Evolutionary conservation across 2,888 invertebrate genomes (phyloP).

Genomic region (Gari tellinella): DNA sequence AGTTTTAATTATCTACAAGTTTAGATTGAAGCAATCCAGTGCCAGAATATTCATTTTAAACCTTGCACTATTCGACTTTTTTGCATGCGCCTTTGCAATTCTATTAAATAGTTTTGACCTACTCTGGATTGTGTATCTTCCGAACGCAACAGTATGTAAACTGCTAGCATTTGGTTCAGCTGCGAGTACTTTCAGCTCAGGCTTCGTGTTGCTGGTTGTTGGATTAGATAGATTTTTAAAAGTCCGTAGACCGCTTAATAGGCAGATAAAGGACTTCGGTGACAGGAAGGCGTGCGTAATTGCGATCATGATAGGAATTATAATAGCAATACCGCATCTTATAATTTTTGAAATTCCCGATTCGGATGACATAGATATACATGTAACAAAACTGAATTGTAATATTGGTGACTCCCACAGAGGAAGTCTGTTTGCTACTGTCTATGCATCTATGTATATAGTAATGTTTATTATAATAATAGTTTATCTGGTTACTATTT

Average conservation of each 20-base stretch:
- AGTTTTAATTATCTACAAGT: constrained; percentile 50
- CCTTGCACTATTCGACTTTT: constrained; percentile 50
- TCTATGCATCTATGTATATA: constrained; percentile 61
- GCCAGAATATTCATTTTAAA: constrained; percentile 52
- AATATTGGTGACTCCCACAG: constrained; percentile 61
- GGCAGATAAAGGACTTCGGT: constrained; percentile 60
- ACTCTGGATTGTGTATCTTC: constrained; percentile 30
- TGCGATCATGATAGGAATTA: constrained; percentile 43
- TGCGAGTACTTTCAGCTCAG: constrained; percentile 41
- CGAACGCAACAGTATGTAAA: constrained; percentile 32
- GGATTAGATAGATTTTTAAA: constrained; percentile 65
- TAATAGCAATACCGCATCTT: constrained; percentile 62
- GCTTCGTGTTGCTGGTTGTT: constrained; percentile 55
- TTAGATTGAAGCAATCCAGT: constrained; percentile 48
- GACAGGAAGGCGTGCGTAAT: constrained; percentile 58
- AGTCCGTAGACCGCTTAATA: constrained; percentile 68
- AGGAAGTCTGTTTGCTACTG: constrained; percentile 47
- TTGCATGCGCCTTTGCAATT: constrained; percentile 51
- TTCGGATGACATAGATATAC: constrained; percentile 38
- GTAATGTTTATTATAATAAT: constrained; percentile 57
- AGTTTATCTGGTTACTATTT: constrained; percentile 59
- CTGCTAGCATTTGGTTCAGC: constrained; percentile 46
- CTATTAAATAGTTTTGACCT: constrained; percentile 58
- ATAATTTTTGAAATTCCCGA: constrained; percentile 66
- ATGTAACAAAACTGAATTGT: constrained; percentile 66